phyloP scores from a whole-genome alignment of 2,113 vertebrate species.

The Poeciliopsis occidentalis region DNA sequence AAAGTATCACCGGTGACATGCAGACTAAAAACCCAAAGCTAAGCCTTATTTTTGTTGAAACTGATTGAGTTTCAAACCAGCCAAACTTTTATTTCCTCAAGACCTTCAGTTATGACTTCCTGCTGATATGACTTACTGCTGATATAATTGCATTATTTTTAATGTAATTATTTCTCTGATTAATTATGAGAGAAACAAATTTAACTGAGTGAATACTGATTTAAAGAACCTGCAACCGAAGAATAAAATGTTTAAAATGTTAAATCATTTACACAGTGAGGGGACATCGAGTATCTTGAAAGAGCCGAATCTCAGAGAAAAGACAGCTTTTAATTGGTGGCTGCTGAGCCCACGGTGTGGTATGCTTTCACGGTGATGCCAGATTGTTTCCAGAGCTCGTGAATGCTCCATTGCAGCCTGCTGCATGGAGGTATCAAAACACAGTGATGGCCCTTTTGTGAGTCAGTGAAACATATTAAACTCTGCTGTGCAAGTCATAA shows the following conservation, averaged over 20 bases:
- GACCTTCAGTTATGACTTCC: too few relatives aligned
- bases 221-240: neutral
- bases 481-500: conserved; percentile 51
- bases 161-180: too few relatives aligned
- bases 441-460: conserved; percentile 67
- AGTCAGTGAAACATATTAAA: conserved; percentile 68
- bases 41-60: too few relatives aligned
- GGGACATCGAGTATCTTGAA: neutral
- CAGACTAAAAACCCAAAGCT: too few relatives aligned
- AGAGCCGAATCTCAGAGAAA: neutral
- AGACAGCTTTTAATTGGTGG: conserved; percentile 1
- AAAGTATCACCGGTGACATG: too few relatives aligned
- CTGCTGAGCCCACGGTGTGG: conserved; percentile 4
- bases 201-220: neutral
- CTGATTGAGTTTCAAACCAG: too few relatives aligned
- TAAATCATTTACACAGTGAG: neutral
- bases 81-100: too few relatives aligned
- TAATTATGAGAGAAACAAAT: neutral
- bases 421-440: conserved; percentile 59
- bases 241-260: neutral
- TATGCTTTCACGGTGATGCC: conserved; percentile 51
- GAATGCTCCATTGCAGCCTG: conserved; percentile 54
- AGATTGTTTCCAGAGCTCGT: conserved; percentile 63
- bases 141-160: too few relatives aligned
- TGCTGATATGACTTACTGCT: too few relatives aligned